Conservation (phyloP, 2,888 invertebrate species). For the Rhingia campestris region DNA sequence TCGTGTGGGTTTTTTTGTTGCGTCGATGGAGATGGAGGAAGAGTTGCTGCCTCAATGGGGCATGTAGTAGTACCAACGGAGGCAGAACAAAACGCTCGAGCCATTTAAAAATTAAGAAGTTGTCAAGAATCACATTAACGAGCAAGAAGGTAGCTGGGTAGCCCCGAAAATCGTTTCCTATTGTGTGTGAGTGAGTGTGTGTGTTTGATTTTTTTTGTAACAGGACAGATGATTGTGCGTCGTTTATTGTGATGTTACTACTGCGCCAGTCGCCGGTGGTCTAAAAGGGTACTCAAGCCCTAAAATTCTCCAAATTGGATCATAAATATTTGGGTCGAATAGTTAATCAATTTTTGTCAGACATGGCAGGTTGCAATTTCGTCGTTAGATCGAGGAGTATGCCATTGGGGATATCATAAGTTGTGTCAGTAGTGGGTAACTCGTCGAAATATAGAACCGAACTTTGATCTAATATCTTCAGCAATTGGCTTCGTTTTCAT, state of each 20-base stretch:
- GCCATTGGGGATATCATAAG: too few species aligned
- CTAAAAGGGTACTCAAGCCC: constrained; percentile 61
- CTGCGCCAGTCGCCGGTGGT: constrained; percentile 56
- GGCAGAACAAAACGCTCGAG: constrained; percentile 29
- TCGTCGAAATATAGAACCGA: too few species aligned
- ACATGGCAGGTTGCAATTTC: constrained; percentile 39
- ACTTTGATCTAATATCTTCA: too few species aligned
- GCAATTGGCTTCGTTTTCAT: too few species aligned
- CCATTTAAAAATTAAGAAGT: constrained; percentile 68
- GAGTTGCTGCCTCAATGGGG: constrained; percentile 14
- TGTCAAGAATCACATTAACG: constrained; percentile 44
- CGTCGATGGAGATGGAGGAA: neutral
- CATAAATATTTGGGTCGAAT: constrained; percentile 64
- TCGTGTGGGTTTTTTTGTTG: constrained; percentile 33
- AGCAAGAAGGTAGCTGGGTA: constrained; percentile 2
- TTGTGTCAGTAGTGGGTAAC: too few species aligned
- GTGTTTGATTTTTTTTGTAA: constrained; percentile 48
- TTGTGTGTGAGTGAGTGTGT: neutral
- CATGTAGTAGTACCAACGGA: constrained; percentile 7
- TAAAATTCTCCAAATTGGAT: constrained; percentile 66
- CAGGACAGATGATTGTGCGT: constrained; percentile 66
- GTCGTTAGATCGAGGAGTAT: neutral
- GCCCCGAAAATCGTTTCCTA: neutral
- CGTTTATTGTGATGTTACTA: constrained; percentile 57
- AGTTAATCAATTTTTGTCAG: constrained; percentile 55